Evolutionary conservation across 2,113 vertebrate species (phyloP).

Genomic region (Hoplias malabaricus): DNA sequence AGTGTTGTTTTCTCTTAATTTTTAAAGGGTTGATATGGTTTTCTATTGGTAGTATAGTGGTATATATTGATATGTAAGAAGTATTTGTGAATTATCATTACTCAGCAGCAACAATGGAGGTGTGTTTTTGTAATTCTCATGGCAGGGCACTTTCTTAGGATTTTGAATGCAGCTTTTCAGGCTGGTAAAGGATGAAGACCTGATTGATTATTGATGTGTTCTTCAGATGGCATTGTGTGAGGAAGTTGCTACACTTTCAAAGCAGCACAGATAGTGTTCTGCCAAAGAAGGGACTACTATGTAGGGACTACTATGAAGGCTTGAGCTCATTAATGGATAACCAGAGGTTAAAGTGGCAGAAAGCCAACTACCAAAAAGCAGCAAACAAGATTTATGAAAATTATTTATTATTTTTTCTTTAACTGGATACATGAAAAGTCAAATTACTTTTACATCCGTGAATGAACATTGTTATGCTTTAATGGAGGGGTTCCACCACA

Average conservation of each 20-base stretch:
- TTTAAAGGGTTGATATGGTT: neutral
- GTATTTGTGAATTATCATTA: neutral
- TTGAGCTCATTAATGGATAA: no score
- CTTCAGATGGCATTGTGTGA: neutral
- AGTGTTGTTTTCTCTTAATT: neutral
- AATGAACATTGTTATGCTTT: no score
- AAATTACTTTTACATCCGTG: no score
- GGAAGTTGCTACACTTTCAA: neutral
- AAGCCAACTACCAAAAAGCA: no score
- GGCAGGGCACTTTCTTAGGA: constrained; percentile 1
- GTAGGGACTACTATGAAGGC: no score
- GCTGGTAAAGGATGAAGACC: neutral
- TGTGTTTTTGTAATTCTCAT: neutral
- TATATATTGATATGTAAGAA: neutral
- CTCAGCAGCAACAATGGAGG: neutral
- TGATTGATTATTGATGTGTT: constrained; percentile 6
- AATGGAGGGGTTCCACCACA: no score
- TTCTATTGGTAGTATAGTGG: neutral
- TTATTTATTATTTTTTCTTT: no score
- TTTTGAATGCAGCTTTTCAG: neutral
- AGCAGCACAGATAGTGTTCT: neutral
- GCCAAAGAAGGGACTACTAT: neutral
- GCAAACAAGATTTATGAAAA: no score
- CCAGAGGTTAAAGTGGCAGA: neutral
- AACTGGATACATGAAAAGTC: no score